Evolutionary conservation across 2,888 invertebrate species (phyloP), one percentile per base, ranked within the genome.

Genomic region (Cephalotes varians): DNA sequence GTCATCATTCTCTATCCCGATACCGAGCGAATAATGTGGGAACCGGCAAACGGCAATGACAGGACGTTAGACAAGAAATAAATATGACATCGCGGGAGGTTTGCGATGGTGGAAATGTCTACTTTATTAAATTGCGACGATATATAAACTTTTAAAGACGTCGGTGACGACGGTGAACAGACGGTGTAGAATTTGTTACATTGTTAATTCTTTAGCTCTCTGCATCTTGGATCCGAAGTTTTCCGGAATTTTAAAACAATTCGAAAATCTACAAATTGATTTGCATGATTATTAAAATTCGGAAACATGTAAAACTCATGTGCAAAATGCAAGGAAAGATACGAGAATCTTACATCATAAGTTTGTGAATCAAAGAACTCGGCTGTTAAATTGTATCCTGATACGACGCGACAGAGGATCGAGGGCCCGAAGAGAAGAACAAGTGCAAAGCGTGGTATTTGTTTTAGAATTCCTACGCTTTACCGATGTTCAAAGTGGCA

Each of bases 391-490:
- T 54, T 44, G 65, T 40, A 44, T 56, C 31, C 18, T 34, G 77
- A 54, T 15, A 56, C 28, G 28, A 60, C 44, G 34, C 21, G 73
- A 67, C 40, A 18, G 15, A 58, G 49, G 72, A 74, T 47, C 54
- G 60, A 71, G 49, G 71, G 34, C 44, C n/a, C 64, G 73, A 58
- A 65, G 49, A 64, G 54, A 65, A 28, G 51, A 82, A 54, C 47
- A 47, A 71, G 72, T 40, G 56, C 65, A 82, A 85, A 85, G 90
- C 94, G 94, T 94, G 95, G 96, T 94, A 94, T 97, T 96, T 95
- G 97, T 95, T 97, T 98, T 98, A 98, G 98, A 98, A 98, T 98
- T 98, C 98, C 98, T 98, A 98, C 98, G 98, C 98, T 98, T 98
- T 98, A 98, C 98, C 97, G 97, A 95, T 95, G 94, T 95, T 95